phyloP scores from a whole-genome alignment of 2,888 invertebrate species.

The Mesoligia furuncula region DNA sequence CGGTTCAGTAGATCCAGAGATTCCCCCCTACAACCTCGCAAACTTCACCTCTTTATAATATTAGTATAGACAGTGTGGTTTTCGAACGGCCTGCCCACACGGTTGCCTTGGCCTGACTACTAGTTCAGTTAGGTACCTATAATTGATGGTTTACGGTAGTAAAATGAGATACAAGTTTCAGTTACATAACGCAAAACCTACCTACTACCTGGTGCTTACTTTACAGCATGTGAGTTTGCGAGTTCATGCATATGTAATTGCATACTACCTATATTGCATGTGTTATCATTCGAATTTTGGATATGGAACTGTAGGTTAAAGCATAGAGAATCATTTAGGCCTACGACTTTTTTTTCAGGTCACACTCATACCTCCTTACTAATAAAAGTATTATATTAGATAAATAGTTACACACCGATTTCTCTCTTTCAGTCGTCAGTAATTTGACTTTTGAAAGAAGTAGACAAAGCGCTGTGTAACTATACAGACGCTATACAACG shows the following conservation, averaged over 20 bases:
- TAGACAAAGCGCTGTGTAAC: too few relatives aligned
- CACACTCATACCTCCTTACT: neutral
- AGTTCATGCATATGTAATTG: neutral
- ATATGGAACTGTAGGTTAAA: too few relatives aligned
- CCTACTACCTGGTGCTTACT: neutral
- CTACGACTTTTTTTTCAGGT: neutral
- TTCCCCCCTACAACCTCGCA: too few relatives aligned
- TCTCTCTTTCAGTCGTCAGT: too few relatives aligned
- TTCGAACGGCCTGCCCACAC: slow-evolving; percentile 25
- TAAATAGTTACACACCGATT: too few relatives aligned
- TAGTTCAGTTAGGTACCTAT: neutral
- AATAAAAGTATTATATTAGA: too few relatives aligned
- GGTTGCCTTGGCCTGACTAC: slow-evolving; percentile 28
- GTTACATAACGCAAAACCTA: neutral
- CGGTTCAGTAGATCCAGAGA: too few relatives aligned
- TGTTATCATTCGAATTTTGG: neutral
- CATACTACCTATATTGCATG: neutral
- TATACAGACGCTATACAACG: too few relatives aligned
- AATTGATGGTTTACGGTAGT: slow-evolving; percentile 28
- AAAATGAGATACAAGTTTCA: slow-evolving; percentile 4
- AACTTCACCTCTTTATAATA: too few relatives aligned
- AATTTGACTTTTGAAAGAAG: too few relatives aligned
- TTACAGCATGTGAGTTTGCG: neutral
- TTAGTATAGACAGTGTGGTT: neutral
- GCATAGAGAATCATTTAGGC: neutral